Base-by-base conservation (phyloP, 2,797 vertebrate species). In the Malacoraja senta region DNA sequence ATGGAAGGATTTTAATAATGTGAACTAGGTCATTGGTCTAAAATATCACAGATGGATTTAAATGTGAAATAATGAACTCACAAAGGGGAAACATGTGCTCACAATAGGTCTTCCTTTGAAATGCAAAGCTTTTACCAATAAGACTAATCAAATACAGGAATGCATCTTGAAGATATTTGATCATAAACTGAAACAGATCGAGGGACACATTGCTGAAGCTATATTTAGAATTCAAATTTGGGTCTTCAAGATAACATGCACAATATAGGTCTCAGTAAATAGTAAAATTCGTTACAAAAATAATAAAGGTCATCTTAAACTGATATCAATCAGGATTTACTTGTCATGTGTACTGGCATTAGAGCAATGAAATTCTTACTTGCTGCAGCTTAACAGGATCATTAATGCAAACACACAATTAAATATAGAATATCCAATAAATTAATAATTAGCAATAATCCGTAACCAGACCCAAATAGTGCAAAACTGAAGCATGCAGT, bases 91-190 rank as follows among this genome's bases (percentile, higher is more conserved):
- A 68, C 84, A 88, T 88, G 61, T 88, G 84, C n/a, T 21, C 8
- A 88, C 61, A 35, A 26, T 35, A n/a, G 63, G n/a, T 68, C n/a
- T 24, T 15, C 6, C 53, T 88, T 88, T 88, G 84, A 88, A 88
- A 65, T 35, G 19, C 4, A 3, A 88, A 68, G 63, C 84, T 88
- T 63, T 68, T 68, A 88, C 65, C 63, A 35, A 65, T 88, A 88
- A 68, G n/a, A 1, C n/a, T 68, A 88, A 88, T 35, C 17, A 88
- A 88, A 32, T 65, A 68, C 84, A 88, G 84, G 84, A 21, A 68
- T 21, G 84, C 84, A 65, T 88, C 84, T 88, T 88, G 84, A 88
- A 88, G 61, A 88, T 24, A 1, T 68, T 68, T 88, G 63, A 68
- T 35, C n/a, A 68, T 88, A 68, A 65, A 8, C 35, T 35, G 84